Conservation (phyloP, 1,140 invertebrate species). For the Drosophila kepulauana region DNA sequence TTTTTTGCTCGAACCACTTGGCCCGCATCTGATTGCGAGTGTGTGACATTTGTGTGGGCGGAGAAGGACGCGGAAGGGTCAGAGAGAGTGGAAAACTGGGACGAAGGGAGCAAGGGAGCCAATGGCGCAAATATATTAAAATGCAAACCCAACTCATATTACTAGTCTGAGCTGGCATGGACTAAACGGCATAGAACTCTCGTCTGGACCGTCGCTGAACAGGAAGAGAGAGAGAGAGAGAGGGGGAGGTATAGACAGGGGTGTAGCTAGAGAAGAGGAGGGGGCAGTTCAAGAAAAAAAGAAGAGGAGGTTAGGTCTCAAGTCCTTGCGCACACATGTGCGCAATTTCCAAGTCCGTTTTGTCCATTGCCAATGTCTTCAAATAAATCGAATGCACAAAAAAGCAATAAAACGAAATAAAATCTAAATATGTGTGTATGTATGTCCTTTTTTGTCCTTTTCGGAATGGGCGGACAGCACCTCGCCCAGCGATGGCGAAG, state of each 20-base stretch:
- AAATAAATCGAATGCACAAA: constrained; percentile 83
- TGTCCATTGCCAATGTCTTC: constrained; percentile 74
- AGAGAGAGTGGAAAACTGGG: no score
- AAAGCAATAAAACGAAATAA: constrained; percentile 84
- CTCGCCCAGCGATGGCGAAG: constrained; percentile 7
- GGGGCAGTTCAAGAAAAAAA: neutral
- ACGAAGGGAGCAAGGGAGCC: neutral
- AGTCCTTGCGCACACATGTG: constrained; percentile 81
- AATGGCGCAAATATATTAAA: constrained; percentile 76
- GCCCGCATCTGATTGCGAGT: constrained; percentile 79
- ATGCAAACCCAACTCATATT: constrained; percentile 83
- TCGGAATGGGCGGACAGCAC: constrained; percentile 11
- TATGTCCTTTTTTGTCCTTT: constrained; percentile 59
- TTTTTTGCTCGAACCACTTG: constrained; percentile 41
- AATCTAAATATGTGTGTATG: constrained; percentile 76
- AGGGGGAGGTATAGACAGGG: neutral
- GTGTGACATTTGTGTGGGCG: constrained; percentile 68
- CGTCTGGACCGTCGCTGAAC: neutral
- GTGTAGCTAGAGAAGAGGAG: neutral
- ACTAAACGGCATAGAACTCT: constrained; percentile 18
- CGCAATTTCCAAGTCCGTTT: constrained; percentile 82
- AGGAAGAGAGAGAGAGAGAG: neutral
- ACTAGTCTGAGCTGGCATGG: constrained; percentile 37
- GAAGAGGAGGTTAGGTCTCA: constrained; percentile 36
- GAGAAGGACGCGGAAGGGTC: neutral